Percentiles rank a stretch among this genome's conserved stretches.
These are phyloP conservation scores for Pseudococcus jackbeardsleyi DNA, from an alignment of 2,888 invertebrate genomes.

Conservation along the genomic window DNA sequence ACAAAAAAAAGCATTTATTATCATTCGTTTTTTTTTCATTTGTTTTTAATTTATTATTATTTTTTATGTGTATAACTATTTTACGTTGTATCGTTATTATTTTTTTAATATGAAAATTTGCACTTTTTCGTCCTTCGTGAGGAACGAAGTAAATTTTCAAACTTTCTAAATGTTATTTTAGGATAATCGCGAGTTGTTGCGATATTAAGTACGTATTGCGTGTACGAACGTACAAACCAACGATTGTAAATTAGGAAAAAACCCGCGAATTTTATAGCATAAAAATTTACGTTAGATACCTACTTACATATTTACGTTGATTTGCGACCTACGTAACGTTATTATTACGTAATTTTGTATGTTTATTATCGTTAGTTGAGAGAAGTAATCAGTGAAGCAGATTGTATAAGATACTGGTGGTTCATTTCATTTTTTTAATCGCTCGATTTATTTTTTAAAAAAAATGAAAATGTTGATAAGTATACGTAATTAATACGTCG, in stretches of 20 bases:
- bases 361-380: not conserved
- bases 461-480: not conserved
- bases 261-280: not conserved
- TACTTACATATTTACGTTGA: conserved; percentile 11
- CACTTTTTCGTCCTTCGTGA: not conserved
- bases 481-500: not conserved
- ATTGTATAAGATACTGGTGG: not conserved
- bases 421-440: not conserved
- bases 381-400: not conserved
- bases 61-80: not conserved
- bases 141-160: not conserved
- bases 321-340: not conserved
- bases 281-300: not conserved
- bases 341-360: not conserved
- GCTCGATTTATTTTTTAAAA: not conserved
- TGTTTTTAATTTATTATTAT: conserved; percentile 12
- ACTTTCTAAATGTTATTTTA: conserved; percentile 3
- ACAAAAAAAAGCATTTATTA: conserved; percentile 31
- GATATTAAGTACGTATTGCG: not conserved
- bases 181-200: not conserved
- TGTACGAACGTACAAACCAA: not conserved
- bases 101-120: conserved; percentile 17
- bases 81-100: not conserved
- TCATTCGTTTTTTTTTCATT: not conserved
- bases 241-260: not conserved